Evolutionary conservation across 2,888 invertebrate species (phyloP).

Genomic region (Chaitophorus viminalis): DNA sequence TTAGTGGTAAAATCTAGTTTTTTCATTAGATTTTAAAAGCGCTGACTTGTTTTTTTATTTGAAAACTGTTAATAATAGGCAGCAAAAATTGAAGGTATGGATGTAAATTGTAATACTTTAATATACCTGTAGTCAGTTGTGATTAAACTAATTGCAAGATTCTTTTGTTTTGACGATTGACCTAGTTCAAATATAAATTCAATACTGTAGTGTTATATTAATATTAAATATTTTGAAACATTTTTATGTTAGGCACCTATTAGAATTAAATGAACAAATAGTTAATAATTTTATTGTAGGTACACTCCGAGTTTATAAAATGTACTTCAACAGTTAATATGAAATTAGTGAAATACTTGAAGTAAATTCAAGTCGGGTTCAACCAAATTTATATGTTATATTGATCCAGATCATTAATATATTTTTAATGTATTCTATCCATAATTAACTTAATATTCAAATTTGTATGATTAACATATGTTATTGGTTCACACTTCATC

Average conservation of each 20-base stretch:
- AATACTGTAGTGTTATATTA: not conserved
- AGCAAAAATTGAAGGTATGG: constrained; percentile 55
- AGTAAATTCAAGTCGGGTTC: too few species aligned
- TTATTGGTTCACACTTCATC: too few species aligned
- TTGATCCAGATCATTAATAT: too few species aligned
- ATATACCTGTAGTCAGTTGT: not conserved
- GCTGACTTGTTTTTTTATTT: not conserved
- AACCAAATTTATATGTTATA: too few species aligned
- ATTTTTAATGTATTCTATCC: too few species aligned
- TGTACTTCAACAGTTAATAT: not conserved
- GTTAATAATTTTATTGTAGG: not conserved
- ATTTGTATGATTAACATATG: too few species aligned
- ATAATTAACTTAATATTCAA: too few species aligned
- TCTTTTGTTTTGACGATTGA: not conserved
- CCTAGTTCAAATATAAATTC: constrained; percentile 18
- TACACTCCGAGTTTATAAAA: not conserved
- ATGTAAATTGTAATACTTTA: not conserved
- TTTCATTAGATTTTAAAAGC: too few species aligned
- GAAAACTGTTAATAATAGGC: constrained; percentile 26
- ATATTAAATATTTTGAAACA: constrained; percentile 11
- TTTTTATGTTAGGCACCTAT: not conserved
- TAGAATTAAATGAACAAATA: not conserved
- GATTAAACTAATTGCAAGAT: not conserved
- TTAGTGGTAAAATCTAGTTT: not conserved
- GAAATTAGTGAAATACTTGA: not conserved